These are phyloP conservation scores for Holothuria leucospilota DNA, from an alignment of 53 echinoderm and acorn worm species.

Conservation along the genomic window DNA sequence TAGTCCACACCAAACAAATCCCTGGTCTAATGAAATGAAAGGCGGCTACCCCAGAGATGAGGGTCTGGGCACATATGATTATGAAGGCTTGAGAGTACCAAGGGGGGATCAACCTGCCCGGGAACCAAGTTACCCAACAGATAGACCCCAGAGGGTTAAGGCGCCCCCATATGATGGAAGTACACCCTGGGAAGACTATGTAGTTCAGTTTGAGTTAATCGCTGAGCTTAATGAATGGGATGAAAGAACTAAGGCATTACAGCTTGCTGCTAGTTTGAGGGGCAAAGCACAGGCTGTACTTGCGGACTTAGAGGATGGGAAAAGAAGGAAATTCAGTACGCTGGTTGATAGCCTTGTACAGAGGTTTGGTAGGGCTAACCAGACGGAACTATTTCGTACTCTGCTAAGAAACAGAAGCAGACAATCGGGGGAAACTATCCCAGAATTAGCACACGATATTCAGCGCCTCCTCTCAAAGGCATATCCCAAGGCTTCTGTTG, in stretches of 20 bases:
- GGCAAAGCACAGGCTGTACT: constrained; percentile 62
- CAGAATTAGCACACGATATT: constrained; percentile 52
- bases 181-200: constrained; percentile 64
- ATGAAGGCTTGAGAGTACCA: too few species aligned
- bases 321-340: too few species aligned
- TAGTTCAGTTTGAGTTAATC: constrained; percentile 64
- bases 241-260: constrained; percentile 48
- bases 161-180: constrained; percentile 50
- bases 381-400: constrained; percentile 52
- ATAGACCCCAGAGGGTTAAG: too few species aligned
- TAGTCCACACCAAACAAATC: too few species aligned
- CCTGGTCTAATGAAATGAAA: too few species aligned
- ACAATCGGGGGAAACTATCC: constrained; percentile 40
- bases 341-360: constrained; percentile 27
- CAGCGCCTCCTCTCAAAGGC: constrained; percentile 40
- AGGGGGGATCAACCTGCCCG: too few species aligned
- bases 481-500: too few species aligned
- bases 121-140: too few species aligned
- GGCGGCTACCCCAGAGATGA: too few species aligned
- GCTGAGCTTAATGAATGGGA: constrained; percentile 72
- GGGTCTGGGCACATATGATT: too few species aligned
- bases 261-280: constrained; percentile 64
- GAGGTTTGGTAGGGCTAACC: constrained; percentile 57
- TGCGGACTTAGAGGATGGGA: constrained; percentile 47
- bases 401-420: constrained; percentile 37